Base-by-base conservation (phyloP, 2,113 vertebrate species). In the Labeo catla region DNA sequence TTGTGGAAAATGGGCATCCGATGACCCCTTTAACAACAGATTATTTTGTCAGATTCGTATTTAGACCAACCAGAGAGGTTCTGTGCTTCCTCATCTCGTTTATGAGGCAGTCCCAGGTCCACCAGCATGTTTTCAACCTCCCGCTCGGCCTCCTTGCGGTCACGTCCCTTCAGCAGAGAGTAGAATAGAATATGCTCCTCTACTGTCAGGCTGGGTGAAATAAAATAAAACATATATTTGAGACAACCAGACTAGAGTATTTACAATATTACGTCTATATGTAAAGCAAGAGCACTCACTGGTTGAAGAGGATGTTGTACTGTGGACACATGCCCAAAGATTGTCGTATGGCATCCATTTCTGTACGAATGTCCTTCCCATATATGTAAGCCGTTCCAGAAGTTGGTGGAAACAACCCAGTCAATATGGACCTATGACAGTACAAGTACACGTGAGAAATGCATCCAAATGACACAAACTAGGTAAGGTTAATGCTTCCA, bases 241-340 rank as follows among this genome's bases (percentile, higher is more conserved):
- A 52, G 36, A 13, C 13, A 72, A 72, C 7, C 23, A 34, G n/a
- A 36, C 15, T 45, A 21, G 4, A 21, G 36, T 45, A 72, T 45
- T 45, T 45, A 45, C 43, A 45, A 45, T 43, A 39, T 39, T 49
- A 76, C 49, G 2, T 36, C 11, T 4, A 11, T 6, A 3, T 61
- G 3, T 54, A 39, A 34, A 52, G 6, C n/a, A 59, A 80, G 19
- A 4, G 23, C 1, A 88, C 94, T 92, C 84, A 95, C 95, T 95
- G 86, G 39, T 95, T 94, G 70, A 98, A 95, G 36, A 98, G 95
- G 80, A 98, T 94, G 76, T 98, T 95, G 65, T 94, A 89, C 87
- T 99, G 98, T 0, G 92, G 97, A 72, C 97, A 98, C 88, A 96
- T 96, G 5, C 97, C 97, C 91, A 99, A 54, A 57, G 96, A 96